phyloP scores from a whole-genome alignment of 2,797 vertebrate genomes.

The Emys orbicularis region DNA sequence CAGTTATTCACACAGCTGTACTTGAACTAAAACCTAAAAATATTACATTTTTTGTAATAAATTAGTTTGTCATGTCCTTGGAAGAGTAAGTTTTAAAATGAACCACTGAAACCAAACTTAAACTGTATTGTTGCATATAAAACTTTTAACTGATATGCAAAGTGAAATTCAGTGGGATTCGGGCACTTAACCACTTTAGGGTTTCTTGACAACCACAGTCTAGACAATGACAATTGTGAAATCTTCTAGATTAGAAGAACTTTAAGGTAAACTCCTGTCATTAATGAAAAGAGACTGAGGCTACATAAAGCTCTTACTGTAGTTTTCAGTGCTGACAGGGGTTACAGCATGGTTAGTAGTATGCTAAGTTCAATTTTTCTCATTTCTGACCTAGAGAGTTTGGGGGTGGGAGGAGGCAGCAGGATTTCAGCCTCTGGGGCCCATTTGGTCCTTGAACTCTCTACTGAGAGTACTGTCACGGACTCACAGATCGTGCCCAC shows the following conservation, averaged over 20 bases:
- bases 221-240: neutral
- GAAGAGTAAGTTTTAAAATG: neutral
- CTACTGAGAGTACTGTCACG: neutral
- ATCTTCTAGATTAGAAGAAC: neutral
- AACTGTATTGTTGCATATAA: neutral
- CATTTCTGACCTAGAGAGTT: accelerated
- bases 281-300: neutral
- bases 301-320: neutral
- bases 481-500: too few relatives aligned
- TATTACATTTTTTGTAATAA: neutral
- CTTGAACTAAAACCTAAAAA: neutral
- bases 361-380: constrained; percentile 5
- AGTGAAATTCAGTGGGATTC: neutral
- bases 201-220: neutral
- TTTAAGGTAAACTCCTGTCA: neutral
- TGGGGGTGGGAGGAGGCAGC: neutral
- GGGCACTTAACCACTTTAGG: neutral
- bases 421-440: neutral
- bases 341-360: neutral
- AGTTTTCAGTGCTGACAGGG: neutral
- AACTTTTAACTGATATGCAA: neutral
- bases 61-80: neutral
- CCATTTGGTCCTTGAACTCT: neutral
- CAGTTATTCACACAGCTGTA: neutral
- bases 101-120: neutral